phyloP scores from a whole-genome alignment of 2,113 vertebrate species.

The Nanorana parkeri region DNA sequence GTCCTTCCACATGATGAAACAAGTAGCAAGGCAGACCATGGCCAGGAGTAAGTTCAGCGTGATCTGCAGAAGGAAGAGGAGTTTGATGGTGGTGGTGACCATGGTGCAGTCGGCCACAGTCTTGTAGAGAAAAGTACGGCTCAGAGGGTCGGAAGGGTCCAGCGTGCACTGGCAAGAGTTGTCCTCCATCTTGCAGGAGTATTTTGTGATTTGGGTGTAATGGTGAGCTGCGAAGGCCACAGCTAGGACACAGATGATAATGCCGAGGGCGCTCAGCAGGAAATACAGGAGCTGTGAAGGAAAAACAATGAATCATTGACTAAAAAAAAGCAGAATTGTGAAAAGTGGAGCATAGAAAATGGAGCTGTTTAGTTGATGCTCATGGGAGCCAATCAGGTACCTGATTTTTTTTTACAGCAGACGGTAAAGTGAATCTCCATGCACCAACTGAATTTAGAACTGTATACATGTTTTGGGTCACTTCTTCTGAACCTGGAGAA shows the following conservation, averaged over 20 bases:
- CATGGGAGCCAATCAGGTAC: no score
- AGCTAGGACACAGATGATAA: slow-evolving; percentile 84
- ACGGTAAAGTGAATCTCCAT: no score
- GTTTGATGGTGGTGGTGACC: slow-evolving; percentile 76
- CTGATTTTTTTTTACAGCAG: no score
- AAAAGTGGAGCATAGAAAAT: no score
- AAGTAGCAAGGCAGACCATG: slow-evolving; percentile 79
- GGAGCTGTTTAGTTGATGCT: no score
- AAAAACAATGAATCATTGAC: background rate
- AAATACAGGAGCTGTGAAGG: slow-evolving; percentile 87
- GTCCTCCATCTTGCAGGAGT: slow-evolving; percentile 69
- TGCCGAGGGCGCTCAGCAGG: slow-evolving; percentile 81
- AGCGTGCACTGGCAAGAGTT: slow-evolving; percentile 82
- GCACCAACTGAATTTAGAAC: no score
- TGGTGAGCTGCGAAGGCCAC: slow-evolving; percentile 86
- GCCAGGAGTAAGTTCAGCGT: slow-evolving; percentile 83
- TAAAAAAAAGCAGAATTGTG: no score
- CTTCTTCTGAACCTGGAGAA: no score
- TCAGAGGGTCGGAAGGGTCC: slow-evolving; percentile 80
- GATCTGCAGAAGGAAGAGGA: slow-evolving; percentile 90
- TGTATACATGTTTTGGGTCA: no score
- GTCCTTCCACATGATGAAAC: slow-evolving; percentile 96
- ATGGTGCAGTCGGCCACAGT: slow-evolving; percentile 76
- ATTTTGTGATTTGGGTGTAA: slow-evolving; percentile 75
- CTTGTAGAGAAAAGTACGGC: slow-evolving; percentile 84